These are phyloP conservation scores for Drosophila mayri DNA, from an alignment of 1,140 invertebrate species.

Conservation along the genomic window DNA sequence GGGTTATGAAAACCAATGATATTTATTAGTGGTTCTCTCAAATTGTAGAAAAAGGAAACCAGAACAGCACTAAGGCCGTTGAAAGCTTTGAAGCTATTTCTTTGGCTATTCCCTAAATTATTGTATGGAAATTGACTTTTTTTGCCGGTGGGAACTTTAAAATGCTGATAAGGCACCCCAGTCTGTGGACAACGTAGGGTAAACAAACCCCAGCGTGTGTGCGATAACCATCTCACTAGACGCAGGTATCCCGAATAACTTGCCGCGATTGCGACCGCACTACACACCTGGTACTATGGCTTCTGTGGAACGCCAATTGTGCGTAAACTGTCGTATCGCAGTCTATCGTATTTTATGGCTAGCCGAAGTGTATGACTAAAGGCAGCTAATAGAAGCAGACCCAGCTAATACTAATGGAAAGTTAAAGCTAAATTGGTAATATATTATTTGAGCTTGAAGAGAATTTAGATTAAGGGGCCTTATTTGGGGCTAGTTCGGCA, in stretches of 20 bases:
- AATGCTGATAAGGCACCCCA: constrained; percentile 7
- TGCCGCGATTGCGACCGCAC: background rate
- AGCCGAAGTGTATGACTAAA: constrained; percentile 2
- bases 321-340: constrained; percentile 1
- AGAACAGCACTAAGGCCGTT: background rate
- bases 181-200: background rate
- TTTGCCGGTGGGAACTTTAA: background rate
- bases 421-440: constrained; percentile 1
- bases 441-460: background rate
- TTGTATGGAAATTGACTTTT: background rate
- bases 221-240: constrained; percentile 8
- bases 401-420: background rate
- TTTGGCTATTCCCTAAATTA: background rate
- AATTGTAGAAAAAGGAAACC: background rate
- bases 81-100: constrained; percentile 1
- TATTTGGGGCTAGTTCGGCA: background rate
- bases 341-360: constrained; percentile 20
- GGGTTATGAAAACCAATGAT: no score
- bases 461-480: background rate
- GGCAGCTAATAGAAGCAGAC: background rate
- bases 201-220: constrained; percentile 18
- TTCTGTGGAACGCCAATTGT: background rate
- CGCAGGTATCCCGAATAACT: constrained; percentile 8
- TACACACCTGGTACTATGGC: background rate
- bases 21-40: background rate